Evolutionary conservation across 2,797 vertebrate genomes (phyloP), one percentile per base, ranked within the genome.

Genomic region (Brachymystax lenok): DNA sequence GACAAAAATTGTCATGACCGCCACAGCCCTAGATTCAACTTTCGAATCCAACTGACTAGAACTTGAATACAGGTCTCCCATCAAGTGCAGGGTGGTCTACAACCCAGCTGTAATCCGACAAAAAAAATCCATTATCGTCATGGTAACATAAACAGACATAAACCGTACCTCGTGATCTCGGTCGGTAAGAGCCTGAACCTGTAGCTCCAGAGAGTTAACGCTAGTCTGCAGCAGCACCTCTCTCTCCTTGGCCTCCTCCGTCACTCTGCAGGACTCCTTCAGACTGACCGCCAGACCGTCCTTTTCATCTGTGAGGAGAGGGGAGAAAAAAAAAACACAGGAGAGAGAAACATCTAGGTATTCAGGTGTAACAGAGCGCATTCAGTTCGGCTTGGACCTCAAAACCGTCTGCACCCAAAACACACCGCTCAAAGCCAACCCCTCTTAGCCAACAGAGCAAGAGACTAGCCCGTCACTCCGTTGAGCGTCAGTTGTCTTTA

Each of bases 221-320:
- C 95, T 94, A 71, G 92, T 95, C 90, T 97, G 95, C 77, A 97
- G 94, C 56, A 96, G 93, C 70, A 93, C 64, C 83, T 97, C 97
- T 72, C 90, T 90, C 64, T 96, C 95, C 86, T 96, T 97, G 74
- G 90, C 92, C 77, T 94, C 95, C 85, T 97, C 95, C 75, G 96
- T 90, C 69, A 97, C 86, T 76, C 87, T 91, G 84, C 95, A 94
- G 8, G 96, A 96, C 82, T 99, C 97, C 79, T 82, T 95, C 64
- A 98, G 93, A 83, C 95, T 97, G 30, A 97, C 88, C 19, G 88
- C 84, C 73, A 97, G 90, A 24, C 96, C 97, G 40, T 97, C 96
- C 82, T 97, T 99, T 89, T 98, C 97, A 92, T 97, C 98, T 99
- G 50, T 77, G 50, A 27, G 77, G 85, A 24, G 77, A 35, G 5